Evolutionary conservation across 1,140 invertebrate genomes (phyloP).

Genomic region (Homalodisca vitripennis): DNA sequence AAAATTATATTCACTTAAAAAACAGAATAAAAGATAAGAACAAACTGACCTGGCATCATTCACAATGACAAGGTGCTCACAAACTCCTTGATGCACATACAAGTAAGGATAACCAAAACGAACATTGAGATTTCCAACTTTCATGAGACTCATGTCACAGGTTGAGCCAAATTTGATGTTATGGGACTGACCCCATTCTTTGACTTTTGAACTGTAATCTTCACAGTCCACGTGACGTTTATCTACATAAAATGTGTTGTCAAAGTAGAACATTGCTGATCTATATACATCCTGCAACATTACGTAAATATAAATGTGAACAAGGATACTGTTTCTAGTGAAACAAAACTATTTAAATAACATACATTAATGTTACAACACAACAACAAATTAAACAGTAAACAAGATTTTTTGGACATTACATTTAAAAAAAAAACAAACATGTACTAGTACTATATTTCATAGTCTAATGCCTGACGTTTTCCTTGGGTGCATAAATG

Average conservation of each 20-base stretch:
- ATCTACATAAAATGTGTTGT: background rate
- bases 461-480: no score
- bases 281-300: background rate
- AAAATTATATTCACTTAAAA: no score
- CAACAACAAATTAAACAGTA: no score
- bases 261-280: background rate
- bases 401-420: no score
- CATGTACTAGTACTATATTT: no score
- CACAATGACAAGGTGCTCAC: background rate
- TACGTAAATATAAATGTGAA: no score
- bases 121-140: background rate
- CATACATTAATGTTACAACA: no score
- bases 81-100: background rate
- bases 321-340: no score
- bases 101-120: background rate
- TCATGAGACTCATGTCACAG: background rate
- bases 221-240: background rate
- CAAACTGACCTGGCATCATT: background rate
- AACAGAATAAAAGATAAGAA: no score
- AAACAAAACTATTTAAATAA: no score
- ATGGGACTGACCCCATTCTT: background rate
- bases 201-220: background rate
- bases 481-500: no score
- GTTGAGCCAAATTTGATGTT: background rate
- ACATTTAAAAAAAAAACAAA: no score